A percentile compares a stretch with the other conserved stretches of the same genome.
phyloP scores from a whole-genome alignment of 2,797 vertebrate species.

The Aphelocoma californica region DNA sequence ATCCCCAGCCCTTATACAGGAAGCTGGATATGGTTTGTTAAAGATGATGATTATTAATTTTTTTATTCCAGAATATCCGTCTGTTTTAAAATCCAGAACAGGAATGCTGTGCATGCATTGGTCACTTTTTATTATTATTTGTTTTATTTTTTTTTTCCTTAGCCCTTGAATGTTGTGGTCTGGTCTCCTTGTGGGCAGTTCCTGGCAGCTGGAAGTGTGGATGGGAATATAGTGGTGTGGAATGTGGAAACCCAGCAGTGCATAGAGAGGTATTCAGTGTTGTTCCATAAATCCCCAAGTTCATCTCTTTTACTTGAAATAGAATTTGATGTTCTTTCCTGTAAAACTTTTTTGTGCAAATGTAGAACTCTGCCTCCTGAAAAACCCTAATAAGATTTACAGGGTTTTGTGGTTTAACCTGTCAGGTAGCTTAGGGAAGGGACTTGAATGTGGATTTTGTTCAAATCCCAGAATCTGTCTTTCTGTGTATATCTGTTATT shows the following conservation, averaged over 20 bases:
- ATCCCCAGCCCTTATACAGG: neutral
- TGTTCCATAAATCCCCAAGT: neutral
- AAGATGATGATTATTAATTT: neutral
- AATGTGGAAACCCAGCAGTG: slow-evolving; percentile 83
- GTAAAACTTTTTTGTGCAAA: neutral
- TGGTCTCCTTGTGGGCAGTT: slow-evolving; percentile 92
- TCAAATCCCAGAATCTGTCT: neutral
- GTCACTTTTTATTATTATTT: neutral
- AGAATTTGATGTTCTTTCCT: neutral
- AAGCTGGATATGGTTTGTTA: neutral
- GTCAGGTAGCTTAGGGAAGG: neutral
- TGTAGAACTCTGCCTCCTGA: neutral
- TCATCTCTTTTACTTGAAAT: neutral
- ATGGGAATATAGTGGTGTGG: slow-evolving; percentile 87
- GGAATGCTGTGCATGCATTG: neutral
- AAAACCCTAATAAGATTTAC: neutral
- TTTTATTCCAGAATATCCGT: neutral
- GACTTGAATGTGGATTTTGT: neutral
- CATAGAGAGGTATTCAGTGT: slow-evolving; percentile 84
- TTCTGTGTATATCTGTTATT: neutral
- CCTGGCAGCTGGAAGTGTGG: slow-evolving; percentile 86
- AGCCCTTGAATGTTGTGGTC: slow-evolving; percentile 87
- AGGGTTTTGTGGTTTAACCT: neutral
- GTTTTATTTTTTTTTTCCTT: neutral
- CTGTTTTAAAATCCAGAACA: neutral